A percentile compares a stretch with the other conserved stretches of the same genome.
These are phyloP conservation scores for Pygmarrhopalites habei DNA, from an alignment of 1,140 invertebrate genomes.

Conservation along the genomic window DNA sequence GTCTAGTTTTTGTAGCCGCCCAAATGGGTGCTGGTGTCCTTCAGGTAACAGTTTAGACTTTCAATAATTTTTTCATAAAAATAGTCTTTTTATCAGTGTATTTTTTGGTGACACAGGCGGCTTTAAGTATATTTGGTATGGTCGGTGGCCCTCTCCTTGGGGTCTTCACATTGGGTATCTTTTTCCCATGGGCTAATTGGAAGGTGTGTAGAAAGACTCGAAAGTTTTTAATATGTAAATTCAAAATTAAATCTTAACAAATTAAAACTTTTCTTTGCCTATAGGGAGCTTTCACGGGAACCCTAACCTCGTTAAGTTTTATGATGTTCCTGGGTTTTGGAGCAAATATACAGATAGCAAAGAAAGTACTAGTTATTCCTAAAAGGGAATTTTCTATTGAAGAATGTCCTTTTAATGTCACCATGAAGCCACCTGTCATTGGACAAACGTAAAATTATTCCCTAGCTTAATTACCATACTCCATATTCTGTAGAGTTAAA, in stretches of 20 bases:
- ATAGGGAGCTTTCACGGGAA: conserved; percentile 23
- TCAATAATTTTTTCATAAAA: background rate
- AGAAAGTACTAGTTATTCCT: conserved; percentile 54
- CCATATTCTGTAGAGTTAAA: background rate
- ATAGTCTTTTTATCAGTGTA: background rate
- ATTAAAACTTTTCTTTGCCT: conserved; percentile 2
- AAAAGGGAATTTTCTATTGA: conserved; percentile 59
- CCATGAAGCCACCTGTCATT: background rate
- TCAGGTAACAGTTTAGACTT: background rate
- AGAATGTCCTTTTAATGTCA: conserved; percentile 50
- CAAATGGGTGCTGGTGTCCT: conserved; percentile 22
- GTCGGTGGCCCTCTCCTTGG: conserved; percentile 28
- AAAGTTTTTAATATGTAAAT: background rate
- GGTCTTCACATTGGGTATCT: conserved; percentile 28
- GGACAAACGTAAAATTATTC: background rate
- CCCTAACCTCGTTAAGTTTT: conserved; percentile 12
- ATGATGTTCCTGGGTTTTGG: conserved; percentile 25
- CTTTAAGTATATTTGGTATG: conserved; percentile 21
- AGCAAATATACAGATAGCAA: conserved; percentile 63
- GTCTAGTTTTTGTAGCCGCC: conserved; percentile 21
- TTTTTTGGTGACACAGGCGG: conserved; percentile 9
- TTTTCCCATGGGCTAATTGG: conserved; percentile 28
- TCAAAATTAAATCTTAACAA: background rate
- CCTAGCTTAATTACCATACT: background rate
- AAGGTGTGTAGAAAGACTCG: conserved; percentile 6